Base-by-base conservation (phyloP, 1,140 invertebrate species). In the Acromyrmex charruanus region DNA sequence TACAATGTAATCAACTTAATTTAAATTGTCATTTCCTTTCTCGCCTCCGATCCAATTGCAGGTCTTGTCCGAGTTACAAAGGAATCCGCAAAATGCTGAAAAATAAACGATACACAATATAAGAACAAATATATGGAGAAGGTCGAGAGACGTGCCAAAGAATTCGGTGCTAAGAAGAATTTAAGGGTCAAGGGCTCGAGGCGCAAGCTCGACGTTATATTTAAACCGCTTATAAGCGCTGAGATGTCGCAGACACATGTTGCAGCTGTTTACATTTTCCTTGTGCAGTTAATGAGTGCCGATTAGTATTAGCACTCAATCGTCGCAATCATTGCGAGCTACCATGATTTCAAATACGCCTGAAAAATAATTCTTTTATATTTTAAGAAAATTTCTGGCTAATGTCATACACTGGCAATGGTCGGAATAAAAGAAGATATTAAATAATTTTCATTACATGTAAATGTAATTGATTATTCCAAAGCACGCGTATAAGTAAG, bases 161-260 rank as follows among this genome's bases (percentile, higher is more conserved):
- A 49, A 74, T 74, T 72, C 25, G 25, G 9, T 61, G 53, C 55
- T 59, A 21, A 74, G 80, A 59, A 59, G 68, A 72, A 72, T 82
- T 82, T 82, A 82, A 82, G 80, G 80, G 80, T 82, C 80, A 82
- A 82, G 80, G 80, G 79, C 79, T 72, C 79, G 35, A 12, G 53
- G 53, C 55, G 31, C 74, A 35, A 59, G 79, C 79, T 82, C 14
- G 25, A 31, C 25, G 80, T 82, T 82, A 82, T 82, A 82, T 82
- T 74, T 82, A 74, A 82, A 82, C 80, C 53, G 68, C 68, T 59
- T 72, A 25, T 49, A 82, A 74, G 68, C 39, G 35, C 59, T 12
- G 53, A 59, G 44, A 31, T 82, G 80, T 63, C 25, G 53, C 68
- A 6, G 53, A 44, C 65, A 71, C 55, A 74, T 74, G 80, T 80